phyloP scores from a whole-genome alignment of 2,888 invertebrate genomes.

The Flexamia atlantica region DNA sequence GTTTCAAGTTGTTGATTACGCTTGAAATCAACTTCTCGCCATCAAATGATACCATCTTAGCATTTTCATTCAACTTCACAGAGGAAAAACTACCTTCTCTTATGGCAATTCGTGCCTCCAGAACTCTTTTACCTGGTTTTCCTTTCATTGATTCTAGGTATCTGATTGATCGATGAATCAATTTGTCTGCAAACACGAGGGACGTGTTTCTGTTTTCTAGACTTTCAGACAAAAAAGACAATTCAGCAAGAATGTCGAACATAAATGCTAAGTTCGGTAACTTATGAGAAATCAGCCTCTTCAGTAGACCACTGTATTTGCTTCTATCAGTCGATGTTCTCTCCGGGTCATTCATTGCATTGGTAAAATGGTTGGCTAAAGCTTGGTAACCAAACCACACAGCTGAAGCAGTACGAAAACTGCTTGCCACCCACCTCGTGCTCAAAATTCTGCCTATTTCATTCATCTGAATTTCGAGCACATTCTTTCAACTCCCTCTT shows the following conservation, averaged over 20 bases:
- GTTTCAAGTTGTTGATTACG: background rate
- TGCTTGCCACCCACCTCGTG: constrained; percentile 8
- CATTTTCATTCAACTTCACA: background rate
- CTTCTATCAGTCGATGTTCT: constrained; percentile 3
- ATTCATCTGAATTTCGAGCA: constrained; percentile 13
- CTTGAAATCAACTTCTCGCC: background rate
- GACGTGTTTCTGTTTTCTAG: constrained; percentile 6
- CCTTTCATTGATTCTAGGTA: background rate
- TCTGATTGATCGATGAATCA: background rate
- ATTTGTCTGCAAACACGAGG: constrained; percentile 9
- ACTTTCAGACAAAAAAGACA: constrained; percentile 21
- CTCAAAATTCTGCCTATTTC: background rate
- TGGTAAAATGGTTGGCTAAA: constrained; percentile 4
- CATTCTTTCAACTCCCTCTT: constrained; percentile 15
- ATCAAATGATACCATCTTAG: background rate
- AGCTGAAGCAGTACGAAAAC: constrained; percentile 15
- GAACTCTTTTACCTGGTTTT: background rate
- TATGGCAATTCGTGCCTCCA: background rate
- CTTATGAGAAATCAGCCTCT: constrained; percentile 2
- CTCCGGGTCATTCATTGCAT: constrained; percentile 6
- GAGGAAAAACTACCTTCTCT: background rate
- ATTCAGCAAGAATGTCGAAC: background rate
- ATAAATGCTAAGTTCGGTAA: constrained; percentile 19
- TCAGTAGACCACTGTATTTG: constrained; percentile 7
- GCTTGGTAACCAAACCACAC: constrained; percentile 6